Percentiles rank a stretch among this genome's conserved stretches.
These are phyloP conservation scores for Ectemnius lituratus DNA, from an alignment of 2,888 invertebrate genomes.

Conservation along the genomic window DNA sequence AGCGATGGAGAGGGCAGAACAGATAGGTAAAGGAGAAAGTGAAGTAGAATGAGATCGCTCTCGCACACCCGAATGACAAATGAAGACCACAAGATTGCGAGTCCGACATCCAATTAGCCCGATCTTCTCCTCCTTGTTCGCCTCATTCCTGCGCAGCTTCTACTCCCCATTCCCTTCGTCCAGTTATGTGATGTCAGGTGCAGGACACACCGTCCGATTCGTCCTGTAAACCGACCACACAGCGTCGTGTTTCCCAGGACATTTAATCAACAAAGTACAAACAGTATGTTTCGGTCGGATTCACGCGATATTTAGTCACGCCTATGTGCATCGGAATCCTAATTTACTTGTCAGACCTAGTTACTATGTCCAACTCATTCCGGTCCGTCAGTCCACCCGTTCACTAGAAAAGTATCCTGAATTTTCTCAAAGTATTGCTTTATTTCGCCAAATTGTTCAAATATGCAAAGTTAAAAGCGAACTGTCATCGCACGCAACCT, in stretches of 20 bases:
- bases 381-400: neutral
- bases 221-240: slow-evolving; percentile 44
- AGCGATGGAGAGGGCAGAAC: slow-evolving; percentile 42
- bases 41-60: slow-evolving; percentile 57
- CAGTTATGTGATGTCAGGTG: slow-evolving; percentile 56
- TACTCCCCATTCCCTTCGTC: slow-evolving; percentile 30
- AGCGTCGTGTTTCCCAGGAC: slow-evolving; percentile 59
- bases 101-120: slow-evolving; percentile 72
- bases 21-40: slow-evolving; percentile 51
- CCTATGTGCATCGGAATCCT: no score
- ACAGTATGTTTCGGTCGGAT: slow-evolving; percentile 50
- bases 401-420: no score
- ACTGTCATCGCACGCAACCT: no score
- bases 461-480: no score
- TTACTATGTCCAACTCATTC: neutral
- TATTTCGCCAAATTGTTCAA: no score
- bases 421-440: no score
- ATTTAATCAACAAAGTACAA: slow-evolving; percentile 69
- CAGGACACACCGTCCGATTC: slow-evolving; percentile 48
- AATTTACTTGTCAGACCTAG: no score
- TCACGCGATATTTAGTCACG: slow-evolving; percentile 20
- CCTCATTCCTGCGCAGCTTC: slow-evolving; percentile 34
- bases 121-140: slow-evolving; percentile 51
- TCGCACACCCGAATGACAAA: slow-evolving; percentile 71
- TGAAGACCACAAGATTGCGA: slow-evolving; percentile 73